These are phyloP conservation scores for Archaeoteleia sp. DNA, from an alignment of 2,888 invertebrate genomes.

Conservation along the genomic window DNA sequence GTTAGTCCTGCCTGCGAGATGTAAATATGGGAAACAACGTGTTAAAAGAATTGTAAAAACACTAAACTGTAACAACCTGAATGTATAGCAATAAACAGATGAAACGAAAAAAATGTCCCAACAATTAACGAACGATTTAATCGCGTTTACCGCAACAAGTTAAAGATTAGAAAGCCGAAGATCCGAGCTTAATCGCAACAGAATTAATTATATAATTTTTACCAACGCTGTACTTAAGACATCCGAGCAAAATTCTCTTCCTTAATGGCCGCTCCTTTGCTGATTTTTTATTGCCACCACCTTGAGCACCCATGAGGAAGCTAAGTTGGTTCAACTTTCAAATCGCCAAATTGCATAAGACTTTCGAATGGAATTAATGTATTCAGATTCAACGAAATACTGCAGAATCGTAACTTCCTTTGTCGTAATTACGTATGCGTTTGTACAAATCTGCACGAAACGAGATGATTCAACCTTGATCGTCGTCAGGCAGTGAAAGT, in stretches of 20 bases:
- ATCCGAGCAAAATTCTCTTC: slow-evolving; percentile 27
- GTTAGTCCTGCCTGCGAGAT: too few species aligned
- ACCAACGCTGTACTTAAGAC: slow-evolving; percentile 13
- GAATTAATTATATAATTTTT: slow-evolving; percentile 38
- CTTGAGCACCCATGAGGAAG: slow-evolving; percentile 31
- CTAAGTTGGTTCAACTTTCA: slow-evolving; percentile 44
- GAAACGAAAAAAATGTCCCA: slow-evolving; percentile 17
- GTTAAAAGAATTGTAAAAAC: too few species aligned
- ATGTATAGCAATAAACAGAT: too few species aligned
- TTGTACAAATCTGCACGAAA: slow-evolving; percentile 14
- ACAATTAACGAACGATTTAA: slow-evolving; percentile 13
- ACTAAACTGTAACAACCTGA: too few species aligned
- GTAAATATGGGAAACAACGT: too few species aligned
- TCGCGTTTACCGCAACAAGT: slow-evolving; percentile 16
- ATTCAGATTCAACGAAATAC: slow-evolving; percentile 20
- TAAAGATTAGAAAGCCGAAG: slow-evolving; percentile 39
- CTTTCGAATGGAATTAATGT: slow-evolving; percentile 14
- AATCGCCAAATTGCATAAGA: slow-evolving; percentile 35
- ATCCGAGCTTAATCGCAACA: slow-evolving; percentile 33
- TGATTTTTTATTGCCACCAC: slow-evolving; percentile 25
- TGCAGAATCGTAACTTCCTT: slow-evolving; percentile 29
- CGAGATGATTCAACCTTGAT: slow-evolving; percentile 46
- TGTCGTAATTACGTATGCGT: slow-evolving; percentile 13
- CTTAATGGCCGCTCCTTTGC: slow-evolving; percentile 16
- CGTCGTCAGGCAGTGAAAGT: slow-evolving; percentile 39